A percentile compares a stretch with the other conserved stretches of the same genome.
phyloP scores from a whole-genome alignment of 2,888 invertebrate species.

The Portevinia maculata region DNA sequence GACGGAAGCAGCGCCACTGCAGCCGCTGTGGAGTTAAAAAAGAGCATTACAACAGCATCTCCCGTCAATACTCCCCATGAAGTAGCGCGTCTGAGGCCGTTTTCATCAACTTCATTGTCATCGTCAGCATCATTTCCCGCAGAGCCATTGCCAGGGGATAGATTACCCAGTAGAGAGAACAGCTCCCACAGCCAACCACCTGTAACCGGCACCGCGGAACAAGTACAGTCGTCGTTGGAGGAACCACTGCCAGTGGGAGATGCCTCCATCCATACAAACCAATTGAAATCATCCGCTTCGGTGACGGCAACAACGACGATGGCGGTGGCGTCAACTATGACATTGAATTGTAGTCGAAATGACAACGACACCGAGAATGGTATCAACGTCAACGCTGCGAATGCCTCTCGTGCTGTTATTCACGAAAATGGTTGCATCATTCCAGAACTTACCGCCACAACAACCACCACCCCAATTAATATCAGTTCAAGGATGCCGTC shows the following conservation, averaged over 20 bases:
- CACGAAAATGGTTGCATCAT: slow-evolving; percentile 66
- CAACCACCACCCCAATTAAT: slow-evolving; percentile 55
- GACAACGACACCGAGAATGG: slow-evolving; percentile 70
- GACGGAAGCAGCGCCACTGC: slow-evolving; percentile 23
- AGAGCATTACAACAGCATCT: slow-evolving; percentile 20
- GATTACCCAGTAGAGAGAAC: slow-evolving; percentile 44
- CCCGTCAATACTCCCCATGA: slow-evolving; percentile 30
- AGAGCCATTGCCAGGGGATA: slow-evolving; percentile 22
- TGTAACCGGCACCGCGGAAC: slow-evolving; percentile 43
- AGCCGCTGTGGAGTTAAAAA: slow-evolving; percentile 13
- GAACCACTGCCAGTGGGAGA: slow-evolving; percentile 34
- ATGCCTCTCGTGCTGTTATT: slow-evolving; percentile 74
- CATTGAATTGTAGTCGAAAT: slow-evolving; percentile 68
- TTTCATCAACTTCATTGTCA: slow-evolving; percentile 71
- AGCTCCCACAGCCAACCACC: slow-evolving; percentile 56
- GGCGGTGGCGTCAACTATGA: slow-evolving; percentile 59
- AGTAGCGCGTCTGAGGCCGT: slow-evolving; percentile 52
- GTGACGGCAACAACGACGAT: slow-evolving; percentile 40
- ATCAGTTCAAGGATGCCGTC: slow-evolving; percentile 66
- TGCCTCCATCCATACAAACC: slow-evolving; percentile 57
- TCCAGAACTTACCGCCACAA: slow-evolving; percentile 36
- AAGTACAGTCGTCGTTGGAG: slow-evolving; percentile 43
- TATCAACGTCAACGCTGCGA: slow-evolving; percentile 79
- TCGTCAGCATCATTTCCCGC: slow-evolving; percentile 54
- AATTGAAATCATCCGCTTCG: slow-evolving; percentile 64